Conservation (phyloP, 2,888 invertebrate genomes). For the Vesta saturnalis region DNA sequence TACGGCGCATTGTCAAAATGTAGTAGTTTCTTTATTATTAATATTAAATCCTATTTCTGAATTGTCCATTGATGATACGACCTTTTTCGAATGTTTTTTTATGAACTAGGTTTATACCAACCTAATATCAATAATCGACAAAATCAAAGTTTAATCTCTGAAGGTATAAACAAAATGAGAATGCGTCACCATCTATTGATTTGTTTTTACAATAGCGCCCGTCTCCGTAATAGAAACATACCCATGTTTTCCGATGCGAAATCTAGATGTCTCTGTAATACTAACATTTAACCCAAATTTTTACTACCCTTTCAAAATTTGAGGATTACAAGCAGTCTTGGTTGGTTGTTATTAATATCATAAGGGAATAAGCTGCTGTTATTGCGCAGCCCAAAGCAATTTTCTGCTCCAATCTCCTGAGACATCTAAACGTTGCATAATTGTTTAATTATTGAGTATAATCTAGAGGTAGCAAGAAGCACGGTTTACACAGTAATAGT, state of each 20-base stretch:
- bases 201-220: no score
- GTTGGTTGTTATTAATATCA: conserved; percentile 61
- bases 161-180: no score
- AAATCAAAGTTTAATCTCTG: no score
- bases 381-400: conserved; percentile 62
- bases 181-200: no score
- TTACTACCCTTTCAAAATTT: conserved; percentile 12
- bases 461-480: conserved; percentile 55
- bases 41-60: no score
- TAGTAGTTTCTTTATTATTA: no score
- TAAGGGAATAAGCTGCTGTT: conserved; percentile 63
- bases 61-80: no score
- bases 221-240: no score
- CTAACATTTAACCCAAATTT: neutral
- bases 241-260: neutral
- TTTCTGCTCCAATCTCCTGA: conserved; percentile 58
- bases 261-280: neutral
- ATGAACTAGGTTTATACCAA: no score
- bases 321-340: conserved; percentile 22
- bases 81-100: no score
- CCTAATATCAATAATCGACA: no score
- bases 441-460: conserved; percentile 65
- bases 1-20: no score
- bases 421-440: conserved; percentile 62
- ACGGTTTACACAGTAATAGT: conserved; percentile 42